Evolutionary conservation across 2,113 vertebrate genomes (phyloP).

Genomic region (Odocoileus virginianus): DNA sequence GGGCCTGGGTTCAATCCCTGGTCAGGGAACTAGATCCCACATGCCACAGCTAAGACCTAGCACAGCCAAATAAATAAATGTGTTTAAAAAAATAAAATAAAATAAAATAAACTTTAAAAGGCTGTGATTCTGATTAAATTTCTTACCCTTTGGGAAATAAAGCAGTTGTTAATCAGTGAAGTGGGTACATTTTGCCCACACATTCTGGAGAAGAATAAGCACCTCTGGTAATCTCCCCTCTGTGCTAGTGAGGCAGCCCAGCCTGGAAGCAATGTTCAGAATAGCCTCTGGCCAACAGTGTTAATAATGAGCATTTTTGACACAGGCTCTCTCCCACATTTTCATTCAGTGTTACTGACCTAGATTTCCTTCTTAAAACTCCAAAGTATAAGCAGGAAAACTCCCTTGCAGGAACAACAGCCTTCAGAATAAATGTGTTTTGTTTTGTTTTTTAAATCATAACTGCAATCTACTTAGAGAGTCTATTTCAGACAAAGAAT

Average conservation of each 20-base stretch:
- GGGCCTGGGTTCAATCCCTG: too few relatives aligned
- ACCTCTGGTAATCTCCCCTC: neutral
- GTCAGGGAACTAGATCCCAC: too few relatives aligned
- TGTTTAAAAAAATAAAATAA: too few relatives aligned
- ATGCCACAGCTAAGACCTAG: too few relatives aligned
- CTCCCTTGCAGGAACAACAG: conserved; percentile 16
- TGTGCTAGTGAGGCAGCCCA: neutral
- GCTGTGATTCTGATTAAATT: neutral
- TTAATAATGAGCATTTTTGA: conserved; percentile 39
- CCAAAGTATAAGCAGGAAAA: conserved; percentile 32
- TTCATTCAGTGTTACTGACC: conserved; percentile 57
- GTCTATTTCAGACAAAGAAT: conserved; percentile 66
- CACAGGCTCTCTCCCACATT: conserved; percentile 16
- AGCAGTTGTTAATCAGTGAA: neutral
- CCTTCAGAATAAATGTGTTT: conserved; percentile 9
- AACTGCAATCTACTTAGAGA: neutral
- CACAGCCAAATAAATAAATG: too few relatives aligned
- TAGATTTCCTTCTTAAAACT: conserved; percentile 64
- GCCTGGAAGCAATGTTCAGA: conserved; percentile 49
- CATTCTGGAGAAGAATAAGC: neutral
- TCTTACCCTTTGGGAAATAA: neutral
- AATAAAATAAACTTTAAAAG: neutral
- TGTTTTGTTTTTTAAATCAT: neutral
- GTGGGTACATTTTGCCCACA: neutral
- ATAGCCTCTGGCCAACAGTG: conserved; percentile 43